phyloP scores from a whole-genome alignment of 2,797 vertebrate genomes.

The Sebastes trivittatus region DNA sequence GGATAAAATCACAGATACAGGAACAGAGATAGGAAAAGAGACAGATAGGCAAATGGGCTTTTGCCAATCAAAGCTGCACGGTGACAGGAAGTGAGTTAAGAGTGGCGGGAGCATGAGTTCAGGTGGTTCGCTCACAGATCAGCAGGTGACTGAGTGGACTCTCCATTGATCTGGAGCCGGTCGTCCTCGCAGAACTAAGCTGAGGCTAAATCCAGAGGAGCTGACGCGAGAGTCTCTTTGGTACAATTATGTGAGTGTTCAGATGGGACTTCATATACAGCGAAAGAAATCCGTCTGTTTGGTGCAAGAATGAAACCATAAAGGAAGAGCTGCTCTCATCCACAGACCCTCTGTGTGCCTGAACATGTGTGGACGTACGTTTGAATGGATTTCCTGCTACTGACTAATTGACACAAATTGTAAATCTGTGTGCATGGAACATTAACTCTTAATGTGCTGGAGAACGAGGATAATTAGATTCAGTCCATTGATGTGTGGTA shows the following conservation, averaged over 20 bases:
- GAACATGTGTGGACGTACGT: slow-evolving; percentile 12
- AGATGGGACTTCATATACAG: slow-evolving; percentile 29
- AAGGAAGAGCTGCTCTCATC: slow-evolving; percentile 1
- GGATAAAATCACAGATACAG: slow-evolving; percentile 2
- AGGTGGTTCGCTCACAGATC: slow-evolving; percentile 57
- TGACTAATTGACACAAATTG: slow-evolving; percentile 52
- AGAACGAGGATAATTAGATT: slow-evolving; percentile 30
- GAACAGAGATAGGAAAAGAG: not conserved
- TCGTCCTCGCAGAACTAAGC: slow-evolving; percentile 39
- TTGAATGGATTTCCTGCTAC: slow-evolving; percentile 29
- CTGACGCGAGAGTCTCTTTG: slow-evolving; percentile 28
- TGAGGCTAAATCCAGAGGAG: slow-evolving; percentile 36
- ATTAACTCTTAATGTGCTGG: slow-evolving; percentile 44
- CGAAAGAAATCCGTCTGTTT: not conserved
- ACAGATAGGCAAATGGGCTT: not conserved
- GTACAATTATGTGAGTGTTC: slow-evolving; percentile 33
- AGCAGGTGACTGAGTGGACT: slow-evolving; percentile 60
- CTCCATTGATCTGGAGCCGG: slow-evolving; percentile 52
- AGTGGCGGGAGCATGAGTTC: slow-evolving; percentile 46
- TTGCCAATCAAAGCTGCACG: slow-evolving; percentile 24
- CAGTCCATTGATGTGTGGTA: slow-evolving; percentile 1
- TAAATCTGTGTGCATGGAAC: slow-evolving; percentile 48
- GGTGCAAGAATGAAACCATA: not conserved
- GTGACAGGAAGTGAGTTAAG: slow-evolving; percentile 52
- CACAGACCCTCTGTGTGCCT: not conserved